Conservation (phyloP, 2,888 invertebrate species). For the Drosophila siamana region DNA sequence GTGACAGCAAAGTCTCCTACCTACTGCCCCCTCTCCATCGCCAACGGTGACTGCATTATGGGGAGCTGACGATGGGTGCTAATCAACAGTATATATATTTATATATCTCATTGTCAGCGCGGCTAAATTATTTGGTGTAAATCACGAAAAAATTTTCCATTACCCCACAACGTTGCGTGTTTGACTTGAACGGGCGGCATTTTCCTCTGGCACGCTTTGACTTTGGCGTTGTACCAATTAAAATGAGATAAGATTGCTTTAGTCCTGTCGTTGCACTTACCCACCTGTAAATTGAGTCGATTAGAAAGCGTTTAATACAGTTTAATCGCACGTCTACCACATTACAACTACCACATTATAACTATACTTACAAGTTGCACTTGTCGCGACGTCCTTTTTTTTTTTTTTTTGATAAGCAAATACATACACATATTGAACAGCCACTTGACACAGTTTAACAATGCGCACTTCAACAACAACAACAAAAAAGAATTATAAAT, state of each 20-base stretch:
- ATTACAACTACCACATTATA: no score
- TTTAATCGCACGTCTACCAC: constrained; percentile 15
- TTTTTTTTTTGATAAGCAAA: constrained; percentile 26
- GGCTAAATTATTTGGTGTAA: constrained; percentile 64
- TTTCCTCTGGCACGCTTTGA: constrained; percentile 59
- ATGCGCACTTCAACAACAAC: not conserved
- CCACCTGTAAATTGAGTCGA: constrained; percentile 26
- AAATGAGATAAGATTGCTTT: constrained; percentile 15
- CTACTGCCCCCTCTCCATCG: not conserved
- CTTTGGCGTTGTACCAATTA: not conserved
- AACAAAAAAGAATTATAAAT: not conserved
- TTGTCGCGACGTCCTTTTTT: not conserved
- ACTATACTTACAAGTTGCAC: constrained; percentile 13
- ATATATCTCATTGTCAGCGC: constrained; percentile 62
- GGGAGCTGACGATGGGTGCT: constrained; percentile 48
- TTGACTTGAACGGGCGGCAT: constrained; percentile 20
- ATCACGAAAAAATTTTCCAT: constrained; percentile 74
- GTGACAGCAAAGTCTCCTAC: constrained; percentile 31
- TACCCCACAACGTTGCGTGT: constrained; percentile 17
- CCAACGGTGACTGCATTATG: constrained; percentile 8
- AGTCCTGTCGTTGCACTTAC: constrained; percentile 1
- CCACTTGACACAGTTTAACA: constrained; percentile 22
- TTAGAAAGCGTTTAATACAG: constrained; percentile 6
- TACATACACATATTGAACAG: constrained; percentile 10
- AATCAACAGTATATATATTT: constrained; percentile 69